These are phyloP conservation scores for Phyllotreta striolata DNA, from an alignment of 2,888 invertebrate species.

Conservation along the genomic window DNA sequence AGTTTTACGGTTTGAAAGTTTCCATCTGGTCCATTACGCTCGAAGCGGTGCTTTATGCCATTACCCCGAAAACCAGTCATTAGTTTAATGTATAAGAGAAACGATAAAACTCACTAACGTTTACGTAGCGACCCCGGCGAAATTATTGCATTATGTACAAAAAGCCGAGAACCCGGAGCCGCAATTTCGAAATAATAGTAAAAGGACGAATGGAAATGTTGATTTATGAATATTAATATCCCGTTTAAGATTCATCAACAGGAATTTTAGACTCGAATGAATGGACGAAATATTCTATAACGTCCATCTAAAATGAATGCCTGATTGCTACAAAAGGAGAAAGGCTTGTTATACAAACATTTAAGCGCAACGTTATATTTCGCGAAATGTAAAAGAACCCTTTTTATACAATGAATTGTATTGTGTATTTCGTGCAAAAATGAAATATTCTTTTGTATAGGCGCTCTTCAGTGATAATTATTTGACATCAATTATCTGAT, in stretches of 20 bases:
- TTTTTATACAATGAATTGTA: too few species aligned
- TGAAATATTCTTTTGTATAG: too few species aligned
- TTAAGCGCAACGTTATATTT: too few species aligned
- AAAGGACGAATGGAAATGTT: constrained; percentile 8
- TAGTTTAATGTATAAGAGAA: constrained; percentile 29
- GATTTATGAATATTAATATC: constrained; percentile 10
- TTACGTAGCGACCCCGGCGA: constrained; percentile 15
- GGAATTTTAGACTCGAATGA: too few species aligned
- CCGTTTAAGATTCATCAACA: neutral
- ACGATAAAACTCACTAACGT: constrained; percentile 25
- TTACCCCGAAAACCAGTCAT: constrained; percentile 25
- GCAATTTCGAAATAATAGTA: constrained; percentile 6
- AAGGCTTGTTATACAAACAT: too few species aligned
- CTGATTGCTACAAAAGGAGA: too few species aligned
- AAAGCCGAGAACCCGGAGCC: neutral
- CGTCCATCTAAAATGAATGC: too few species aligned
- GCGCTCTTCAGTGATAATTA: too few species aligned
- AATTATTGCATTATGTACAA: constrained; percentile 19
- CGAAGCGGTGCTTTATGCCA: constrained; percentile 22
- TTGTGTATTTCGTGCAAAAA: too few species aligned
- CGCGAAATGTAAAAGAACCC: too few species aligned
- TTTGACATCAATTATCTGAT: too few species aligned
- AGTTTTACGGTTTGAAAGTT: constrained; percentile 31
- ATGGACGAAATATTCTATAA: too few species aligned
- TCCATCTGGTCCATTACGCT: constrained; percentile 33